Evolutionary conservation across 1,140 invertebrate species (phyloP), one percentile per base, ranked within the genome.

Genomic region (Drosophila aff.): DNA sequence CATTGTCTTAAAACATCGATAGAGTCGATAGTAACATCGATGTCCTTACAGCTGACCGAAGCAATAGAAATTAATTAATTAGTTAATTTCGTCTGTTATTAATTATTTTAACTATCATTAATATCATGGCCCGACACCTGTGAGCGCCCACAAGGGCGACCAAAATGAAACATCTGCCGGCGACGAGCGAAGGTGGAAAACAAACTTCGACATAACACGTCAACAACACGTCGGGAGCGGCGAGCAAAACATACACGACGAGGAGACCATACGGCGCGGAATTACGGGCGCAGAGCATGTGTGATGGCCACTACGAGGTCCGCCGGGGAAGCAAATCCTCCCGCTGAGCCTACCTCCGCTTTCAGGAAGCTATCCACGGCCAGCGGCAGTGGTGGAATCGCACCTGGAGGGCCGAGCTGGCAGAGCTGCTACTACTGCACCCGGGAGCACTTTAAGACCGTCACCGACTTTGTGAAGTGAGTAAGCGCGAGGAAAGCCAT

Each of bases 401-500:
- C 49, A 6, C 55, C 50, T 2, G 50, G 64, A 53, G 58, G 66
- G 38, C 57, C 82, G 52, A 87, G 82, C 91, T 95, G 94, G 94
- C 94, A 94, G 79, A 93, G 93, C 47, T 94, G 94, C 83, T 92
- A 94, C 74, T 94, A 95, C 81, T 95, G 94, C 82, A 94, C 94
- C n/a, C 93, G 93, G 63, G 93, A 94, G 74, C 82, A 94, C 36
- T 95, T 95, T 72, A 93, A 93, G 66, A 80, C 76, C 92, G 77
- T 92, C 83, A 71, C 93, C 23, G 85, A 95, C 86, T 94, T 95
- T 87, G 94, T 94, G 92, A 94, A 92, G 94, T 95, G 61, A 77
- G 90, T 82, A 23, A 57, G 4, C 21, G 4, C 21, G n/a, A 6
- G 26, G 0, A 10, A 52, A 15, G 10, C 16, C 10, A 6, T 16